These are phyloP conservation scores for Ctenopoma multispine DNA, from an alignment of 2,797 vertebrate genomes.

Conservation along the genomic window DNA sequence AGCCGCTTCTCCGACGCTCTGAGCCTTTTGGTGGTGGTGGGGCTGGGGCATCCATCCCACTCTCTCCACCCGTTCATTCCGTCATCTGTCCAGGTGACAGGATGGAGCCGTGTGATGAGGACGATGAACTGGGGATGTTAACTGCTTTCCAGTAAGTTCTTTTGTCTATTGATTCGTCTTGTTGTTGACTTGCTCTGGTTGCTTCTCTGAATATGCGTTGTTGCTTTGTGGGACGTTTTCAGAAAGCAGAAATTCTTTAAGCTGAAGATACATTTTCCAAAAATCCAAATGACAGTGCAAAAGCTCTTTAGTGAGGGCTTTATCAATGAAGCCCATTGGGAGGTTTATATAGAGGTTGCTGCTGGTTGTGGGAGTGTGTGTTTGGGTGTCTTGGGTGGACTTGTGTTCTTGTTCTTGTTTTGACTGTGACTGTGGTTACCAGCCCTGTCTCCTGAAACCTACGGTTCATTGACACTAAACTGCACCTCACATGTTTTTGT, in stretches of 20 bases:
- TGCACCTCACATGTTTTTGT: no score
- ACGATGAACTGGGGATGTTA: conserved; percentile 85
- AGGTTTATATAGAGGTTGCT: conserved; percentile 18
- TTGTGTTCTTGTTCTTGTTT: no score
- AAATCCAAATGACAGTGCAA: background rate
- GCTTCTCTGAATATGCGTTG: background rate
- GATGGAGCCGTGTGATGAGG: conserved; percentile 84
- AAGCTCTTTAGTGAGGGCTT: conserved; percentile 17
- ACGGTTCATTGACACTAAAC: no score
- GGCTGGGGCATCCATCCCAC: conserved; percentile 55
- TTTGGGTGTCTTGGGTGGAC: background rate
- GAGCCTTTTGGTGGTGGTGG: conserved; percentile 61
- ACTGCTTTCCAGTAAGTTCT: conserved; percentile 89
- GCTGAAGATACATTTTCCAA: conserved; percentile 2
- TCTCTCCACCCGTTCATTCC: conserved; percentile 52
- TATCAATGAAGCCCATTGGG: conserved; percentile 31
- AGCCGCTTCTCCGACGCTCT: conserved; percentile 56
- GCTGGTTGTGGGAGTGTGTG: conserved; percentile 14
- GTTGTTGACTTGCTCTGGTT: background rate
- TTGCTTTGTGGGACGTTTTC: background rate
- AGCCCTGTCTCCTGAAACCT: no score
- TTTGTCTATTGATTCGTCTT: background rate
- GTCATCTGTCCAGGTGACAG: conserved; percentile 55
- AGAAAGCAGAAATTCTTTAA: conserved; percentile 6
- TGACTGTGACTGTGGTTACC: no score